A percentile compares a stretch with the other conserved stretches of the same genome.
Evolutionary conservation across 2,888 invertebrate species (phyloP).

Genomic region (Hirtodrosophila histrioides): DNA sequence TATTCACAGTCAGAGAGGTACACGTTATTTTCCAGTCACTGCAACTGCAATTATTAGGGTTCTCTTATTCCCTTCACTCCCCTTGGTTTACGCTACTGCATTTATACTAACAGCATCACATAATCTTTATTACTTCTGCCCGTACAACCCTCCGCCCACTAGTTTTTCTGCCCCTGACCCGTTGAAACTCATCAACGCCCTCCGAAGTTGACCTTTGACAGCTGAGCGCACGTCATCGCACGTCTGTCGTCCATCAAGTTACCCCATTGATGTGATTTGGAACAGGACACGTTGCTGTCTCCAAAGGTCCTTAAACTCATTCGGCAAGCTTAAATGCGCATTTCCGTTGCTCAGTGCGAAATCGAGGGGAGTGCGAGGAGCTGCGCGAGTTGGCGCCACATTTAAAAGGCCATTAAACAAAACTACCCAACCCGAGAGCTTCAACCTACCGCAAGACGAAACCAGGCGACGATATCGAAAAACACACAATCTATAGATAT

Average conservation of each 20-base stretch:
- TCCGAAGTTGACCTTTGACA: slow-evolving; percentile 65
- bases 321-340: slow-evolving; percentile 49
- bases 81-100: too few species aligned
- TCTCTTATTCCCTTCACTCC: background rate
- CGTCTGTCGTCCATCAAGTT: slow-evolving; percentile 52
- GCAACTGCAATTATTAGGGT: too few species aligned
- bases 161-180: background rate
- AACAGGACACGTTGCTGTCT: slow-evolving; percentile 28
- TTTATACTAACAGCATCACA: slow-evolving; percentile 12
- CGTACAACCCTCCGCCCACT: slow-evolving; percentile 10
- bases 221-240: slow-evolving; percentile 44
- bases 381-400: slow-evolving; percentile 48
- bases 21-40: too few species aligned
- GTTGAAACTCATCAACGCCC: slow-evolving; percentile 42
- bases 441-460: slow-evolving; percentile 51
- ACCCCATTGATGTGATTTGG: slow-evolving; percentile 43
- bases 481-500: slow-evolving; percentile 14
- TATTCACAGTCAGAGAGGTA: too few species aligned
- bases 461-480: slow-evolving; percentile 15
- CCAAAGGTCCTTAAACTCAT: slow-evolving; percentile 55
- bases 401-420: slow-evolving; percentile 53
- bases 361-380: background rate
- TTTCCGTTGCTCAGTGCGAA: slow-evolving; percentile 16
- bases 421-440: background rate
- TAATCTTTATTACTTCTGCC: slow-evolving; percentile 17